Evolutionary conservation across 1,140 invertebrate species (phyloP).

Genomic region (Dreissena rostriformis): DNA sequence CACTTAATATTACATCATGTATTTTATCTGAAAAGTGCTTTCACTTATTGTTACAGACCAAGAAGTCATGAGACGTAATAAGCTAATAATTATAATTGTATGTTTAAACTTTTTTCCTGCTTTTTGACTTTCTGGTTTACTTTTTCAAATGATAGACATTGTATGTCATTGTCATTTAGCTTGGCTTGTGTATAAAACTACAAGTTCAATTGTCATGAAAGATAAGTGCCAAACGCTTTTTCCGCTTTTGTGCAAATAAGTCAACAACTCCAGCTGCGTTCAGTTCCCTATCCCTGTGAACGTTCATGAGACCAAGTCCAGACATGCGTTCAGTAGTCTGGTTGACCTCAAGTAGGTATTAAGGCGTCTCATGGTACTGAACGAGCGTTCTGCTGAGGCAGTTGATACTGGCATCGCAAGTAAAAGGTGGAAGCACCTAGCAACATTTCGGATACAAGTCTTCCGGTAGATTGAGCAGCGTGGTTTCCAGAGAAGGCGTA

Average conservation of each 20-base stretch:
- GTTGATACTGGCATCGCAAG: slow-evolving; percentile 9
- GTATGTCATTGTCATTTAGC: no score
- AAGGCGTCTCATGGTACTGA: not conserved
- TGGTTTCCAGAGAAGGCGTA: not conserved
- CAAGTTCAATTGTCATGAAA: not conserved
- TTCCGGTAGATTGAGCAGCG: not conserved
- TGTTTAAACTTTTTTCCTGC: no score
- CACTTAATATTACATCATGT: no score
- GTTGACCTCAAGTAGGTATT: not conserved
- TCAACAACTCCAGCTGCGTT: not conserved
- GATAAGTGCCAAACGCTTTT: not conserved
- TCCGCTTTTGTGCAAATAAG: not conserved
- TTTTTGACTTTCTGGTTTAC: no score
- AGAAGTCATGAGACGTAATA: no score
- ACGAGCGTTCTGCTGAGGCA: not conserved
- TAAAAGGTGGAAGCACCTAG: not conserved
- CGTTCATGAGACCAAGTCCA: not conserved
- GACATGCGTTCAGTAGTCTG: slow-evolving; percentile 2
- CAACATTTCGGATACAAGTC: slow-evolving; percentile 10
- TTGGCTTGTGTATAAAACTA: no score
- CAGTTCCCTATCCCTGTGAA: not conserved
- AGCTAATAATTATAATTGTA: no score
- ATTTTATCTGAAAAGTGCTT: no score
- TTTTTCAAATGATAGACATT: no score
- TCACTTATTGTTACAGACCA: no score